Evolutionary conservation across 2,888 invertebrate species (phyloP).

Genomic region (Orchesellides sinensis): DNA sequence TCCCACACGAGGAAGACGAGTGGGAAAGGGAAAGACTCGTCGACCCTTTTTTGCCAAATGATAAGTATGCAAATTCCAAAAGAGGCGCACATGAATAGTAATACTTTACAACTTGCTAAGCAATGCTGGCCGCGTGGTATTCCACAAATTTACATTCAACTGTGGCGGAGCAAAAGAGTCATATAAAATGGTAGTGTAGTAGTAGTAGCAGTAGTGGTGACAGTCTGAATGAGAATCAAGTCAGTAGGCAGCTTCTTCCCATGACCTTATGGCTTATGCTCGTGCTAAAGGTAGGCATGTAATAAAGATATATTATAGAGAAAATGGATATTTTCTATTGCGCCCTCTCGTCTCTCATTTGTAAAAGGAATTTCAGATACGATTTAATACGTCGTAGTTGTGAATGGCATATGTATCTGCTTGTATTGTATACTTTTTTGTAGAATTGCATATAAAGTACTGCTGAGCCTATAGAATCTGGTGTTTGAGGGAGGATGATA

Average conservation of each 20-base stretch:
- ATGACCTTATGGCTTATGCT: constrained; percentile 12
- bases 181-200: not conserved
- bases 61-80: constrained; percentile 30
- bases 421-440: no score
- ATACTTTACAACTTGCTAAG: constrained; percentile 17
- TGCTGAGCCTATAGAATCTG: no score
- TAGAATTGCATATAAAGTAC: no score
- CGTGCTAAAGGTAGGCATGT: no score
- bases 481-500: no score
- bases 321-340: not conserved
- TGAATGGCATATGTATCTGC: no score
- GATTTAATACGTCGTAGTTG: no score
- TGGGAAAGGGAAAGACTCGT: not conserved
- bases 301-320: not conserved
- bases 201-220: constrained; percentile 13
- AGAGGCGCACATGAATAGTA: constrained; percentile 29
- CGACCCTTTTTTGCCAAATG: constrained; percentile 37
- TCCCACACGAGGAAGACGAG: not conserved
- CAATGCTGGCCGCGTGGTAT: not conserved
- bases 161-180: no score
- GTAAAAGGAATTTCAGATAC: no score
- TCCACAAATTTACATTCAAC: not conserved
- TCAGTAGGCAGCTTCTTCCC: not conserved
- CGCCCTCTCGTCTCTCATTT: no score
- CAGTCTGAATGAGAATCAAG: constrained; percentile 9